Conservation (phyloP, 2,888 invertebrate species). For the Myopa testacea region DNA sequence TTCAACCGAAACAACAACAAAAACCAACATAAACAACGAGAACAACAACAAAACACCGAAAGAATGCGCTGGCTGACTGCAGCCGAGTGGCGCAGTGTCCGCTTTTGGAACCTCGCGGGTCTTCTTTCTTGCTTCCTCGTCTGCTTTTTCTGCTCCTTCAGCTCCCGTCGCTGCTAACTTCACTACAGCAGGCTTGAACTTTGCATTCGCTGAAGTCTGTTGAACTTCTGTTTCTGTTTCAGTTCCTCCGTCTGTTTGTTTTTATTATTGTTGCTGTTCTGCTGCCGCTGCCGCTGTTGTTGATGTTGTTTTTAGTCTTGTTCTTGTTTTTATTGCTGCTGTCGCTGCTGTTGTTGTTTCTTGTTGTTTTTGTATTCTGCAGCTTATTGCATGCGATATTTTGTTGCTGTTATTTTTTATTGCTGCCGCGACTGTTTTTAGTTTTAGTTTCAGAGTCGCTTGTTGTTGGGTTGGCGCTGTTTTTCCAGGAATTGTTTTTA, state of each 20-base stretch:
- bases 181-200: neutral
- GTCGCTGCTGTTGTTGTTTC: neutral
- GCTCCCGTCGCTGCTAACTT: neutral
- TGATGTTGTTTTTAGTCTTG: neutral
- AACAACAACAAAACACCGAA: conserved; percentile 29
- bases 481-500: conserved; percentile 44
- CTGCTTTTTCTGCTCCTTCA: neutral
- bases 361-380: conserved; percentile 34
- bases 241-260: neutral
- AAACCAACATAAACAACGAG: neutral
- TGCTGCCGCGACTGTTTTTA: conserved; percentile 30
- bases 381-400: conserved; percentile 41
- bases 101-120: conserved; percentile 20
- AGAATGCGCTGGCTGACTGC: conserved; percentile 37
- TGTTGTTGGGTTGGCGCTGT: conserved; percentile 40
- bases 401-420: conserved; percentile 43
- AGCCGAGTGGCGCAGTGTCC: conserved; percentile 1
- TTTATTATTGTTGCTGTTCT: conserved; percentile 12
- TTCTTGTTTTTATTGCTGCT: conserved; percentile 9
- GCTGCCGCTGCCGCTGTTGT: conserved; percentile 20
- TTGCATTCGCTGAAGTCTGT: conserved; percentile 31
- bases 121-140: conserved; percentile 4
- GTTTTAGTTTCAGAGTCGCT: conserved; percentile 24
- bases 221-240: conserved; percentile 30
- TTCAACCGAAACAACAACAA: neutral